Evolutionary conservation across 2,113 vertebrate species (phyloP), one percentile per base, ranked within the genome.

Genomic region (Trachemys scripta): DNA sequence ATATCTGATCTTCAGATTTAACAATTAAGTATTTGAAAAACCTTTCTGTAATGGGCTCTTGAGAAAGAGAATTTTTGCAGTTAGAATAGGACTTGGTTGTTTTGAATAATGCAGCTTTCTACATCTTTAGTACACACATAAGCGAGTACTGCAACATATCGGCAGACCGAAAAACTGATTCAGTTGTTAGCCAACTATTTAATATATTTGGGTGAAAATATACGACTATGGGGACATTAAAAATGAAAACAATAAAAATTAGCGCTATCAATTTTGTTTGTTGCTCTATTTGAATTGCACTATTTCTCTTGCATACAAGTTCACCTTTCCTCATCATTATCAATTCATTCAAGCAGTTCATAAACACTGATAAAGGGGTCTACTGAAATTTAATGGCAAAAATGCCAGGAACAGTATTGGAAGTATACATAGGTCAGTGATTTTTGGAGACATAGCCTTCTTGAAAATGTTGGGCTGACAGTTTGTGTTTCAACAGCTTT

Each of bases 271-370:
- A 35, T 97, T 95, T 94, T 95, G 29, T 88, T 69, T 59, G 27
- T 89, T 95, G 80, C 54, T 96, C 79, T 94, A 84, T 94, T 94
- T 92, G 84, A 92, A 82, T 72, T 72, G 13, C 27, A 57, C 24
- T 92, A 91, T 78, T 49, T 50, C 31, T 14, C 8, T 29, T 16
- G 84, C 87, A 95, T 85, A 96, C 24, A 20, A 95, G 45, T 79
- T 95, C 90, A 45, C 4, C 82, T 84, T 97, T 95, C 81, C 80
- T 92, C 84, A 51, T 95, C 69, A 82, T 96, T 97, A 97, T 97
- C 96, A 97, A 96, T 98, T 98, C 79, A 96, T 94, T 89, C 87
- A 93, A 92, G 87, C 56, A 65, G 84, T 84, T 96, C 94, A 84
- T 88, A 96, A 94, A 97, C 90, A 95, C 85, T 88, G 45, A 97